Conservation (phyloP, 2,113 vertebrate species). For the Myrmophylax atrothorax region DNA sequence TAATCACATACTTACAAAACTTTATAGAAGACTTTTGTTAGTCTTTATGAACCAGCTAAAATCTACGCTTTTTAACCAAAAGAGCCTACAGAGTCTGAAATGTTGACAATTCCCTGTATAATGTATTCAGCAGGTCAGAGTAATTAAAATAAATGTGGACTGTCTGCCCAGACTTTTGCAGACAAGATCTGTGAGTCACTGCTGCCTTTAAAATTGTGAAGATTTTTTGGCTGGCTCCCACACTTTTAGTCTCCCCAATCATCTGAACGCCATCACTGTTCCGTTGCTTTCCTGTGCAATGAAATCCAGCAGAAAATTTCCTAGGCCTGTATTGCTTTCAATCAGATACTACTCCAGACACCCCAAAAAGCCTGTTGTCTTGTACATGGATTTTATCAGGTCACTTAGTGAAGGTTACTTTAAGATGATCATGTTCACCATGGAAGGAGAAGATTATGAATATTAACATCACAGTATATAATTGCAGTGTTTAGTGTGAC, state of each 20-base stretch:
- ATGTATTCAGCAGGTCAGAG: not conserved
- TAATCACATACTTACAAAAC: not conserved
- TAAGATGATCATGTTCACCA: not conserved
- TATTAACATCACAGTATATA: not conserved
- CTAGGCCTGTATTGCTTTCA: not conserved
- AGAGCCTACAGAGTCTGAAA: not conserved
- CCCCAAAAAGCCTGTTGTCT: not conserved
- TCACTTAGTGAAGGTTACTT: conserved; percentile 1
- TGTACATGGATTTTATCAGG: not conserved
- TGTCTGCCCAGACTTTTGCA: not conserved
- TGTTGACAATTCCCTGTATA: not conserved
- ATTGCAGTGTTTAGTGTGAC: conserved; percentile 1
- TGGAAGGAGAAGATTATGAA: not conserved
- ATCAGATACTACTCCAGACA: not conserved
- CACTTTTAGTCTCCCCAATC: not conserved
- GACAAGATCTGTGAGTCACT: not conserved
- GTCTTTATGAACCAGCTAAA: not conserved
- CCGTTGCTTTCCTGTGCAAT: not conserved
- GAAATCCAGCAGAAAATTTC: not conserved
- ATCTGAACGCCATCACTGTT: not conserved
- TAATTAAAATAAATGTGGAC: not conserved
- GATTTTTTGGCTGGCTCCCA: not conserved
- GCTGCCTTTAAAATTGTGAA: not conserved
- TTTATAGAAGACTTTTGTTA: not conserved
- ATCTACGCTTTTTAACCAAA: not conserved